These are phyloP conservation scores for Unio delphinus DNA, from an alignment of 2,888 invertebrate genomes.

Conservation along the genomic window DNA sequence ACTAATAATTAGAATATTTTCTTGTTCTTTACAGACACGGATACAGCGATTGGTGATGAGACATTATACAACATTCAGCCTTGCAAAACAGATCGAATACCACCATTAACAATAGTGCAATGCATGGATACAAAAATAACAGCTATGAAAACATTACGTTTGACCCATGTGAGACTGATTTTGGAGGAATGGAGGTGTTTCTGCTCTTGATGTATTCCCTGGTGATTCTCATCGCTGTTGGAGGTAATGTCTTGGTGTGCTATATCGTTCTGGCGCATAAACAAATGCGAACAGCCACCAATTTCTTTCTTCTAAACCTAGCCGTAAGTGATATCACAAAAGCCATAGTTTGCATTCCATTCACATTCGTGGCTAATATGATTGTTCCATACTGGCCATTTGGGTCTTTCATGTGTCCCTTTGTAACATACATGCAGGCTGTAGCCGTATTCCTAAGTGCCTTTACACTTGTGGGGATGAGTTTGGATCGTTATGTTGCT, in stretches of 20 bases:
- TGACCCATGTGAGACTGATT: conserved; percentile 17
- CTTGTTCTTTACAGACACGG: too few species aligned
- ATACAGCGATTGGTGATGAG: too few species aligned
- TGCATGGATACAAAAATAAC: too few species aligned
- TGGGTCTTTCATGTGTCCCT: conserved; percentile 84
- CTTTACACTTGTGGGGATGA: conserved; percentile 92
- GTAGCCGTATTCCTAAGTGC: conserved; percentile 81
- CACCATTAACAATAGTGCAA: too few species aligned
- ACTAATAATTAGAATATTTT: too few species aligned
- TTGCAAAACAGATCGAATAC: too few species aligned
- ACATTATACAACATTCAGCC: too few species aligned
- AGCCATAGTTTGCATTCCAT: conserved; percentile 72
- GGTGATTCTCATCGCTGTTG: conserved; percentile 71
- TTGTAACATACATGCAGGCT: conserved; percentile 85
- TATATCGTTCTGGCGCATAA: conserved; percentile 88
- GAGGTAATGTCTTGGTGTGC: conserved; percentile 79
- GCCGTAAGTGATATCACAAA: conserved; percentile 72
- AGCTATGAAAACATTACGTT: background rate
- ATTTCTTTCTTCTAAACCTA: conserved; percentile 75
- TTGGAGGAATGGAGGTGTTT: conserved; percentile 40
- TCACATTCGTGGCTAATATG: conserved; percentile 82
- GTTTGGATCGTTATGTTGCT: conserved; percentile 91
- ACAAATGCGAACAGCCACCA: conserved; percentile 92
- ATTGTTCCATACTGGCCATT: conserved; percentile 91
- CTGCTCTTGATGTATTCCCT: conserved; percentile 72